Conservation (phyloP, 1,140 invertebrate genomes). For the Nephila pilipes region DNA sequence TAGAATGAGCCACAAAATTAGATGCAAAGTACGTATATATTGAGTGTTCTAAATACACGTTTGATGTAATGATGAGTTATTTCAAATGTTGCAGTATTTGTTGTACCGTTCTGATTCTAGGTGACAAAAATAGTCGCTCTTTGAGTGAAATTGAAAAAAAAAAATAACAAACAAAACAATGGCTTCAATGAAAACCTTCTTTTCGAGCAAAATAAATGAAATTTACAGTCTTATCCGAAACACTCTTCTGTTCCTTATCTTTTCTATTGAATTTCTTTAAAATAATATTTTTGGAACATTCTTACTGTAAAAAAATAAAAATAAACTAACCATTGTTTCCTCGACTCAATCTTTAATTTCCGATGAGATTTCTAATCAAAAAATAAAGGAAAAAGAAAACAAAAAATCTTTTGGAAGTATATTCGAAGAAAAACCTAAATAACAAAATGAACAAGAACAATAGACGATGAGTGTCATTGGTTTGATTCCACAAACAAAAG, state of each 20-base stretch:
- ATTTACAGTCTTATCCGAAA: background rate
- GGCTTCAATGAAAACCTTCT: too few relatives aligned
- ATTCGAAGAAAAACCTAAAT: background rate
- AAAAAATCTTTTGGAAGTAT: background rate
- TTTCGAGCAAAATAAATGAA: too few relatives aligned
- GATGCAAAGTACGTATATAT: too few relatives aligned
- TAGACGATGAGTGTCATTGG: background rate
- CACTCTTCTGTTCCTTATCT: background rate
- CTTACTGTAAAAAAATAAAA: background rate
- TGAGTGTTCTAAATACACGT: too few relatives aligned
- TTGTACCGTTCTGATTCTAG: too few relatives aligned
- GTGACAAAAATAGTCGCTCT: too few relatives aligned
- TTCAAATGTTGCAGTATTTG: too few relatives aligned
- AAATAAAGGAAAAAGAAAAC: background rate
- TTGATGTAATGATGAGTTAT: too few relatives aligned
- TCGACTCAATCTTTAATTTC: conserved; percentile 36
- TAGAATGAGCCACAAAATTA: too few relatives aligned
- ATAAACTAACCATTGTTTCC: background rate
- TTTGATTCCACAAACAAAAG: conserved; percentile 3
- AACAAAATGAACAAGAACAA: background rate
- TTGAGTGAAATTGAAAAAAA: too few relatives aligned
- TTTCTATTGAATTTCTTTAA: conserved; percentile 17
- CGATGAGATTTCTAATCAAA: too few relatives aligned
- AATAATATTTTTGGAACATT: background rate
- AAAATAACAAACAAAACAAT: too few relatives aligned